A percentile compares a stretch with the other conserved stretches of the same genome.
phyloP scores from a whole-genome alignment of 2,797 vertebrate genomes.

The Silurus lanzhouensis region DNA sequence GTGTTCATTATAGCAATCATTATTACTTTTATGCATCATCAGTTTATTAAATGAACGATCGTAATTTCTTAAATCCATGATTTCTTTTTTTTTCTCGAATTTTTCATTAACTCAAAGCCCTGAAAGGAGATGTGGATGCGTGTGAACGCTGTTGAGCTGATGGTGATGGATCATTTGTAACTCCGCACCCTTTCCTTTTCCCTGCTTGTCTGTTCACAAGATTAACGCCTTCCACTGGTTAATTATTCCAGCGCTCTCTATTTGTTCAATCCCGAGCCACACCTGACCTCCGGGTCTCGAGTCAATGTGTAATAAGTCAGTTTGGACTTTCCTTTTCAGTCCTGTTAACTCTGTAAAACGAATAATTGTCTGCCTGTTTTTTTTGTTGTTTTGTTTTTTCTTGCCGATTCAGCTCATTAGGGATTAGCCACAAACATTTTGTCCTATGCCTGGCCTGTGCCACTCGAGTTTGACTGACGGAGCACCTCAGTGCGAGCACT shows the following conservation, averaged over 20 bases:
- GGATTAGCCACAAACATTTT: slow-evolving; percentile 65
- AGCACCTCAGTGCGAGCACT: slow-evolving; percentile 64
- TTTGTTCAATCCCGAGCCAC: slow-evolving; percentile 70
- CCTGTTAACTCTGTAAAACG: slow-evolving; percentile 64
- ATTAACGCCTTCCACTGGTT: slow-evolving; percentile 76
- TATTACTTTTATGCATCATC: not conserved
- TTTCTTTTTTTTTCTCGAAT: not conserved
- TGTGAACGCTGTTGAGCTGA: slow-evolving; percentile 19
- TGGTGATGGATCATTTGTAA: slow-evolving; percentile 63
- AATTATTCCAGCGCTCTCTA: slow-evolving; percentile 71
- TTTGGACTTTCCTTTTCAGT: slow-evolving; percentile 69
- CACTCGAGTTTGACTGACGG: slow-evolving; percentile 65
- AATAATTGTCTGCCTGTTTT: slow-evolving; percentile 69
- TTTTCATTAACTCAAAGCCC: not conserved
- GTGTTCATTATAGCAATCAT: not conserved
- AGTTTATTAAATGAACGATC: not conserved
- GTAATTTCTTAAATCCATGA: not conserved
- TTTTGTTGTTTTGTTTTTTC: slow-evolving; percentile 70
- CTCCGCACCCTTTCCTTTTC: slow-evolving; percentile 61
- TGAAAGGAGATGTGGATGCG: not conserved
- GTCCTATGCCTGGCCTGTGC: slow-evolving; percentile 66
- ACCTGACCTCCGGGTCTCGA: slow-evolving; percentile 64
- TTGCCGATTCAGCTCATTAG: slow-evolving; percentile 77
- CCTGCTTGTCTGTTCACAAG: slow-evolving; percentile 68
- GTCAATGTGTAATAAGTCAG: slow-evolving; percentile 73